Conservation (phyloP, 2,113 vertebrate species). For the Salvelinus sp. region DNA sequence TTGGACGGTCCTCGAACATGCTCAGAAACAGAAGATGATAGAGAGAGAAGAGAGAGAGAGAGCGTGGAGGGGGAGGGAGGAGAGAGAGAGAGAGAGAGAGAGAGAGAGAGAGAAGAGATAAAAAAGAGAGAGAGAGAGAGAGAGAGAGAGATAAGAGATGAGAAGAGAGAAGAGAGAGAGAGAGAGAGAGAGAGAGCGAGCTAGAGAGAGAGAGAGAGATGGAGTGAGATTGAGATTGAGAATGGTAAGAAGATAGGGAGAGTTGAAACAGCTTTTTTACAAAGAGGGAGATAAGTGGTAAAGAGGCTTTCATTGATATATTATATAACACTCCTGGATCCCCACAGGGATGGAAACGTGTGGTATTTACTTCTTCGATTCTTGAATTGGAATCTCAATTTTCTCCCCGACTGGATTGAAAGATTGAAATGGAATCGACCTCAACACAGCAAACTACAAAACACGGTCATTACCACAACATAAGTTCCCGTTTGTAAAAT, state of each 20-base stretch:
- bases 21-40: slow-evolving; percentile 48
- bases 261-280: slow-evolving; percentile 24
- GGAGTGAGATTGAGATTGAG: neutral
- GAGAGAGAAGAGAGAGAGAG: neutral
- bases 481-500: too few species aligned
- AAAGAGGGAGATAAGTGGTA: too few species aligned
- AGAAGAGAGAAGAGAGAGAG: slow-evolving; percentile 15
- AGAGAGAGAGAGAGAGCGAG: slow-evolving; percentile 14
- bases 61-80: too few species aligned
- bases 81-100: slow-evolving; percentile 24
- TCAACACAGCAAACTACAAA: too few species aligned
- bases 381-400: too few species aligned
- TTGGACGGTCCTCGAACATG: slow-evolving; percentile 51
- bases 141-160: slow-evolving; percentile 26
- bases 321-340: too few species aligned
- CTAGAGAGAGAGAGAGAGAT: slow-evolving; percentile 27
- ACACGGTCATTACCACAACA: too few species aligned
- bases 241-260: neutral
- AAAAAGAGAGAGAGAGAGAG: neutral
- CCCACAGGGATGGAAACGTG: too few species aligned
- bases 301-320: too few species aligned
- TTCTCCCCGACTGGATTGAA: too few species aligned
- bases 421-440: too few species aligned
- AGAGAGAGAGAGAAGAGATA: slow-evolving; percentile 24
- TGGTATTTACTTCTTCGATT: too few species aligned